Percentiles rank a stretch among this genome's conserved stretches.
phyloP scores from a whole-genome alignment of 2,797 vertebrate genomes.

The Hoplostethus atlanticus region DNA sequence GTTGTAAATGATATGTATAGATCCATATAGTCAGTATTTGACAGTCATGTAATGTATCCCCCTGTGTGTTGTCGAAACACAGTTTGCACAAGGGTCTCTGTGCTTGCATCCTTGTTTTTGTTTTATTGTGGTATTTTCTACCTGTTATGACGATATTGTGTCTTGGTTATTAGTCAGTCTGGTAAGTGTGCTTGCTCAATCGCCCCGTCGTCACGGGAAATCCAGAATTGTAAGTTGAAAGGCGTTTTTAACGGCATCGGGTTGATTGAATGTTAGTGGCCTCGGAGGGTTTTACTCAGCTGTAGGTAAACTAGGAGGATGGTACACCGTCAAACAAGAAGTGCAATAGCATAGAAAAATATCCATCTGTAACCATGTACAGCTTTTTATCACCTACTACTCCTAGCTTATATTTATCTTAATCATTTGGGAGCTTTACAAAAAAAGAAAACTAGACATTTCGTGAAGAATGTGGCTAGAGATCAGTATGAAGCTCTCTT shows the following conservation, averaged over 20 bases:
- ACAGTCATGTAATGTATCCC: conserved; percentile 14
- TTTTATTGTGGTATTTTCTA: conserved; percentile 38
- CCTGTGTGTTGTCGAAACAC: conserved; percentile 14
- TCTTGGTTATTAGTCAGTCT: conserved; percentile 39
- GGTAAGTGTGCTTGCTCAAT: conserved; percentile 29
- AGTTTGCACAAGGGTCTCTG: conserved; percentile 47
- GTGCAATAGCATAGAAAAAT: conserved; percentile 69
- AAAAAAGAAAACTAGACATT: conserved; percentile 3
- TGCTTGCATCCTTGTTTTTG: conserved; percentile 35
- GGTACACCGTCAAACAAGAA: conserved; percentile 27
- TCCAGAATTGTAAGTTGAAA: conserved; percentile 70
- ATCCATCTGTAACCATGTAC: conserved; percentile 45
- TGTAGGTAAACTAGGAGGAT: conserved; percentile 23
- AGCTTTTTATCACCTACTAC: conserved; percentile 45
- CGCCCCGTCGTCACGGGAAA: conserved; percentile 38
- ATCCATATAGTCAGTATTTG: conserved; percentile 36
- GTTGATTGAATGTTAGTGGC: conserved; percentile 55
- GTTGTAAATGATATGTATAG: conserved; percentile 68
- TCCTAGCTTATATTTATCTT: conserved; percentile 32
- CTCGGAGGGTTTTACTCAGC: conserved; percentile 13
- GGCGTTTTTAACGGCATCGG: conserved; percentile 32
- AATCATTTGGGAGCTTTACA: conserved; percentile 46
- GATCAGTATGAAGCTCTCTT: conserved; percentile 24
- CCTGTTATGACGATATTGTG: conserved; percentile 29
- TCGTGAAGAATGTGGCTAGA: conserved; percentile 26